Evolutionary conservation across 2,888 invertebrate species (phyloP), one percentile per base, ranked within the genome.

Genomic region (Trachelus troglodyta): DNA sequence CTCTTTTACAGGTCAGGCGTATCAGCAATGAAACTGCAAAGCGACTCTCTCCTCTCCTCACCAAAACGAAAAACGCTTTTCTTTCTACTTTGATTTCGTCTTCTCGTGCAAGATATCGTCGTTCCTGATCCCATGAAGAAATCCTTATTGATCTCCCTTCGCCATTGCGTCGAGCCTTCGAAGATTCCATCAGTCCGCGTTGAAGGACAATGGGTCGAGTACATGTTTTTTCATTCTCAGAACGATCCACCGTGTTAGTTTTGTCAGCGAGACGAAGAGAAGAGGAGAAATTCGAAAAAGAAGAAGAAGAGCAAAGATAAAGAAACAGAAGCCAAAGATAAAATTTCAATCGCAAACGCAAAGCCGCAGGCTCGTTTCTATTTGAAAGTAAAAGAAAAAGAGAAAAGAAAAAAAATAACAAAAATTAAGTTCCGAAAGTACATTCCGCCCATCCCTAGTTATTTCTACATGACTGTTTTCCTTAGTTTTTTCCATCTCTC

Each of bases 401-500:
- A n/a, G 31, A 69, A 73, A 79, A 68, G 15, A 75, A 34, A 73
- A 12, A 31, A 69, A 76, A 74, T 77, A 33, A 35, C 12, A 35
- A 35, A 12, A 69, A 71, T 12, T 9, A 69, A 69, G 30, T 31
- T 15, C 75, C 40, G 69, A 75, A n/a, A 74, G 33, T 80, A 78
- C 83, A 84, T 88, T 89, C 85, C 85, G 88, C 82, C 87, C 84
- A 89, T 87, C 87, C 87, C 86, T 84, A 85, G 34, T 23, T 56
- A 40, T 40, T 15, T 23, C 9, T 56, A 56, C 23, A 12, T 34
- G 71, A 30, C 34, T 74, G 69, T 76, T 76, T 56, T 34, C 37
- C 30, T 76, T 76, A 35, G 11, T 74, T 69, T 73, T 35, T 35
- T 56, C 69, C 31, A 74, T 74, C 34, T 34, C 31, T 76, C 34